Percentiles rank a stretch among this genome's conserved stretches.
Evolutionary conservation across 2,797 vertebrate genomes (phyloP).

Genomic region (Malurus leucopterus): DNA sequence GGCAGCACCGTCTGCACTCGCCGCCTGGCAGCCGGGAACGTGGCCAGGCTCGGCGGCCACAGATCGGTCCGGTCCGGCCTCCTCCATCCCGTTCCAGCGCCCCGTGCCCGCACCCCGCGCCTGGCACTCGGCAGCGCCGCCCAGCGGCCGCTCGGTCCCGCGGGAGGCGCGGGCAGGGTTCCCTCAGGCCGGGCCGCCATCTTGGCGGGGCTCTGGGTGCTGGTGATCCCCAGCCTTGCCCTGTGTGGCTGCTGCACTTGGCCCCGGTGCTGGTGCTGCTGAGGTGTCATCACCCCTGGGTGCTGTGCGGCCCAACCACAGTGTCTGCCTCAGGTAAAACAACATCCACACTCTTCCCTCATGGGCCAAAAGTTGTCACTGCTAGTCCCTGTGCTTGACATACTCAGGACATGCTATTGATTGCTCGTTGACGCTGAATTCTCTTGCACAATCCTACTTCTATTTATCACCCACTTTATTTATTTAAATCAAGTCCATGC

Average conservation of each 20-base stretch:
- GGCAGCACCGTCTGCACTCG: neutral
- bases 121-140: neutral
- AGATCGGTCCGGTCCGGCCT: too few relatives aligned
- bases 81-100: neutral
- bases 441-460: neutral
- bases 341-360: neutral
- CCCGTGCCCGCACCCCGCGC: neutral
- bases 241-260: too few relatives aligned
- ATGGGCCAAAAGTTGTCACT: neutral
- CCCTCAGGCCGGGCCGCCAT: neutral
- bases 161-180: neutral
- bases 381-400: fast-evolving
- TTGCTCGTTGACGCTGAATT: fast-evolving
- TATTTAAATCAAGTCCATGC: neutral
- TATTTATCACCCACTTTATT: neutral
- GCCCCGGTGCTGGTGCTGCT: fast-evolving
- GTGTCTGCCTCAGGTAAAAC: neutral
- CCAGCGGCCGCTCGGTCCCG: neutral
- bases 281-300: fast-evolving
- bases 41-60: neutral
- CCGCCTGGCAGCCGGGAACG: neutral
- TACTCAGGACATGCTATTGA: fast-evolving
- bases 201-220: neutral
- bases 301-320: fast-evolving
- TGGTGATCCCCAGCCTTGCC: fast-evolving